Conservation (phyloP, 2,797 vertebrate species). For the Avahi laniger region DNA sequence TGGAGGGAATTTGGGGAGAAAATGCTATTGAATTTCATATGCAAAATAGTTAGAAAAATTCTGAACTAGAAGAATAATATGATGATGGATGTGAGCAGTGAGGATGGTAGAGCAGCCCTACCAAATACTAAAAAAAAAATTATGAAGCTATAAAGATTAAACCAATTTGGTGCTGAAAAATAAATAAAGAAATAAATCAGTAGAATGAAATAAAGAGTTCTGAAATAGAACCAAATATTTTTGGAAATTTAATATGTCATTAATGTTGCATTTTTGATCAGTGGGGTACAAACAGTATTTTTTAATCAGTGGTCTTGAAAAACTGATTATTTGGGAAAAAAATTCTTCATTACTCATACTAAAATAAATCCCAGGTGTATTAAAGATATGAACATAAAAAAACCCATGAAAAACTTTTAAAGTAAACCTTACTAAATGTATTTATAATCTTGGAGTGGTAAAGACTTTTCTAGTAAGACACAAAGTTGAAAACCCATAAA, state of each 20-base stretch:
- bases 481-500: neutral
- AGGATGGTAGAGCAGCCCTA: neutral
- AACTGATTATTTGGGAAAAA: neutral
- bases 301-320: neutral
- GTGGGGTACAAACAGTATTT: neutral
- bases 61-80: neutral
- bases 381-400: neutral
- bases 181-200: neutral
- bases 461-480: neutral
- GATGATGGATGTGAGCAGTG: neutral
- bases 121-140: neutral
- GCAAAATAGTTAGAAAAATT: neutral
- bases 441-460: neutral
- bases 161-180: neutral
- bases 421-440: neutral
- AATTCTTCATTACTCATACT: neutral
- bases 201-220: neutral
- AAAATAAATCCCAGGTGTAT: neutral
- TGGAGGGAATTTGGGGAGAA: neutral
- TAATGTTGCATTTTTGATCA: neutral
- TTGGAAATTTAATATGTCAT: neutral
- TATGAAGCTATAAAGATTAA: neutral
- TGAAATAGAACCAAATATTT: neutral
- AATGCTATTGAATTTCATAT: neutral
- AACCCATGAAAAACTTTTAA: neutral